Evolutionary conservation across 1,140 invertebrate genomes (phyloP).

Genomic region (Papilio glaucus): DNA sequence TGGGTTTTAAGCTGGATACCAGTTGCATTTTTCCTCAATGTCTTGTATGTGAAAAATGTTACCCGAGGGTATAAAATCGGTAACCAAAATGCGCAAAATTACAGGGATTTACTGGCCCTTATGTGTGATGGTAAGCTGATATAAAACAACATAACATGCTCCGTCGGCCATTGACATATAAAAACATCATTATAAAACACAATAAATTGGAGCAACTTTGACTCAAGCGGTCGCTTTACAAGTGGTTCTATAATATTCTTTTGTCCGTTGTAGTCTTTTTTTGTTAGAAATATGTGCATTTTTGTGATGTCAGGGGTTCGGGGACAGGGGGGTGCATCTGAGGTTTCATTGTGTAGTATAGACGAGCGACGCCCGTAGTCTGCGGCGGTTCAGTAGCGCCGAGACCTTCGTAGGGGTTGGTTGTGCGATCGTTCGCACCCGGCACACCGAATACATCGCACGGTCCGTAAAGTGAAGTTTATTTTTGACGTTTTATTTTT

Average conservation of each 20-base stretch:
- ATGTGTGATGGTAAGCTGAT: neutral
- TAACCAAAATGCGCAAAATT: too few species aligned
- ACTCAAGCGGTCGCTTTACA: conserved; percentile 21
- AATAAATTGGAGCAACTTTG: conserved; percentile 3
- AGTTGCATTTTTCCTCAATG: too few species aligned
- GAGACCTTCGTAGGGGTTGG: conserved; percentile 63
- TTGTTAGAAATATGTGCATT: conserved; percentile 74
- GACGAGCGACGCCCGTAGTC: conserved; percentile 51
- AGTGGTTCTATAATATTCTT: conserved; percentile 57
- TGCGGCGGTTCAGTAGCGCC: conserved; percentile 68
- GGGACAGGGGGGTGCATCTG: conserved; percentile 54
- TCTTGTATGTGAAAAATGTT: too few species aligned
- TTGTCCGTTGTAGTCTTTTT: conserved; percentile 54
- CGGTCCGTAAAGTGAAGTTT: conserved; percentile 55
- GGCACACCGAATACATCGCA: conserved; percentile 20
- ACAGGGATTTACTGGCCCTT: too few species aligned
- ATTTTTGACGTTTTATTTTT: conserved; percentile 36
- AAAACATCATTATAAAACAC: conserved; percentile 25
- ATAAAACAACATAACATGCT: neutral
- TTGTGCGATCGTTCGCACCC: conserved; percentile 51
- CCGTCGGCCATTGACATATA: neutral
- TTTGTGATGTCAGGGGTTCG: conserved; percentile 60
- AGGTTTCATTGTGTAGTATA: conserved; percentile 66
- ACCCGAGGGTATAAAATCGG: too few species aligned
- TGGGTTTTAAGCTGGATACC: too few species aligned